These are phyloP conservation scores for Cranoglanis bouderius DNA, from an alignment of 2,113 vertebrate genomes.

Conservation along the genomic window DNA sequence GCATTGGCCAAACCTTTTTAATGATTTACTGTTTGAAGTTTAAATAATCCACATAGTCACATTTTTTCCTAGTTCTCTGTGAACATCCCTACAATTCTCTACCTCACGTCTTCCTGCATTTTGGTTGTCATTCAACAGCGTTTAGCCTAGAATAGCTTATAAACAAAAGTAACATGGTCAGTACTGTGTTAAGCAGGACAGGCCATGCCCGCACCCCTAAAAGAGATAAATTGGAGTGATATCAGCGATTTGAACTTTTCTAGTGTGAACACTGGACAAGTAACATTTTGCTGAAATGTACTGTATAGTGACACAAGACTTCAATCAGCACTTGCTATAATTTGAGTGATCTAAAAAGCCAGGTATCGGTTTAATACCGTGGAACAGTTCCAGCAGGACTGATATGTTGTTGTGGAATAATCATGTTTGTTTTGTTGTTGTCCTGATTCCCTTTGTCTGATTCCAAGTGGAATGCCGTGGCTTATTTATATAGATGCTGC, in stretches of 20 bases:
- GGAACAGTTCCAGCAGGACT: background rate
- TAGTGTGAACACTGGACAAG: background rate
- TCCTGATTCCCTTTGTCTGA: conserved; percentile 22
- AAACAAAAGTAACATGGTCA: background rate
- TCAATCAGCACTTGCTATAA: background rate
- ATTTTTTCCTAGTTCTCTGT: background rate
- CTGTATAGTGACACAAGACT: background rate
- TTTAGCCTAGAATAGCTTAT: background rate
- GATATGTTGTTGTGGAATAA: background rate
- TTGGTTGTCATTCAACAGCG: background rate
- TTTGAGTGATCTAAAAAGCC: background rate
- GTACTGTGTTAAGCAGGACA: background rate
- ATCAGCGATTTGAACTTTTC: background rate
- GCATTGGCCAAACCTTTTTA: background rate
- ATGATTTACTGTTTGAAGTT: background rate
- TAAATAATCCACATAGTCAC: background rate
- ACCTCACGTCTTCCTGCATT: background rate
- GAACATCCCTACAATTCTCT: background rate
- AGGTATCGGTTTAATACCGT: background rate
- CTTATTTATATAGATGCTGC: conserved; percentile 44
- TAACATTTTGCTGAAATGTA: background rate
- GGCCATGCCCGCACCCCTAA: background rate
- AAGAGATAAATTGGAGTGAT: too few relatives aligned
- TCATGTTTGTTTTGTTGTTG: conserved; percentile 5
- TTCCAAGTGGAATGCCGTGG: conserved; percentile 7